Evolutionary conservation across 2,113 vertebrate genomes (phyloP).

Genomic region (Lichenostomus cassidix): DNA sequence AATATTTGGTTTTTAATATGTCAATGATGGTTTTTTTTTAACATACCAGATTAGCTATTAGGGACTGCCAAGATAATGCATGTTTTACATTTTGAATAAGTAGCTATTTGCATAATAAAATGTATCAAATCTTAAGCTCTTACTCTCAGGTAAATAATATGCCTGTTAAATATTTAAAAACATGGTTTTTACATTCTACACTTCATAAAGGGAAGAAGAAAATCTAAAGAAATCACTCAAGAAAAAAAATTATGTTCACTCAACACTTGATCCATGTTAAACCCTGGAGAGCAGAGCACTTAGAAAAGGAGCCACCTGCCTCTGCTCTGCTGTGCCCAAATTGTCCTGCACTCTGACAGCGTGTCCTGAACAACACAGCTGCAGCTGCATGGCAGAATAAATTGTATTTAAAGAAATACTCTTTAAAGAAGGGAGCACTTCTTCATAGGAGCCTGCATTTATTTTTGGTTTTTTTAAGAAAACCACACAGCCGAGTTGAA

Average conservation of each 20-base stretch:
- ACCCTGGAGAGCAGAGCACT: not conserved
- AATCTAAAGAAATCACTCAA: constrained; percentile 1
- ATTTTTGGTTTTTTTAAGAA: not conserved
- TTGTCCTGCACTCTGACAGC: not conserved
- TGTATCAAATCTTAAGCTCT: constrained; percentile 29
- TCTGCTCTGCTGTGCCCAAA: not conserved
- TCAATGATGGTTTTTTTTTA: not conserved
- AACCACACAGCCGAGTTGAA: not conserved
- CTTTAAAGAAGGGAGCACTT: not conserved
- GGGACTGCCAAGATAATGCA: constrained; percentile 19
- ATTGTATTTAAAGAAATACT: not conserved
- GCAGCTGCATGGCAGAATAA: not conserved
- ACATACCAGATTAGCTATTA: not conserved
- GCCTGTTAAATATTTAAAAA: constrained; percentile 48
- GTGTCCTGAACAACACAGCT: not conserved
- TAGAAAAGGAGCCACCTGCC: not conserved
- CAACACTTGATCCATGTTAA: not conserved
- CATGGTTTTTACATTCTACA: not conserved
- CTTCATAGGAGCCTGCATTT: not conserved
- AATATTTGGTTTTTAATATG: not conserved
- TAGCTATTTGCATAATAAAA: constrained; percentile 59
- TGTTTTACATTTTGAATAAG: constrained; percentile 38
- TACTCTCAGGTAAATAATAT: constrained; percentile 43
- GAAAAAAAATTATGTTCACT: not conserved
- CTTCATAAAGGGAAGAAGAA: constrained; percentile 18